Evolutionary conservation across 2,888 invertebrate genomes (phyloP), one percentile per base, ranked within the genome.

Genomic region (Rhopalosiphum nymphaeae): DNA sequence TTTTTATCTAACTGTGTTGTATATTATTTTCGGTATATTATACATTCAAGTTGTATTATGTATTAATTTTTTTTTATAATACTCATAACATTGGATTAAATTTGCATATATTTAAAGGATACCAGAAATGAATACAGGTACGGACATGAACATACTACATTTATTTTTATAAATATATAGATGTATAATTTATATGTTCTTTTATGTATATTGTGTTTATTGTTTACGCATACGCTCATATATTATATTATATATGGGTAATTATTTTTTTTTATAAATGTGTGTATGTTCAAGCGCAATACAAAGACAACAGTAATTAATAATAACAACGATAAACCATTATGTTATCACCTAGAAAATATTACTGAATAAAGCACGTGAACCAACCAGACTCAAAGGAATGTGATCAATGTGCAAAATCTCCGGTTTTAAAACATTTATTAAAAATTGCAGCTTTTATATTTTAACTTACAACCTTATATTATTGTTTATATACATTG

Each of bases 321-420:
- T 86, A 57, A 92, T 9, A 13, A 87, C 36, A 46, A 46, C 56
- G 57, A 91, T 86, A 86, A 91, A 91, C n/a, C 57, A 53, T 26
- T 67, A 46, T 78, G 86, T 87, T 86, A 86, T 92, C 57, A 26
- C 36, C 11, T 61, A 26, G 42, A 46, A 21, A 53, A 46, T 29
- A 49, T 56, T 85, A 36, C 49, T 57, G 26, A 56, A 85, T 42
- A 84, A 84, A 53, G 85, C 44, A 84, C 78, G 26, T 13, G 84
- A 91, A 91, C 56, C 36, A 46, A 61, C 46, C 36, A 87, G 57
- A 87, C 61, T 61, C 36, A 36, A 49, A 46, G 26, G 61, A 92
- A 92, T 87, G 92, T 16, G 61, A 91, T 36, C 78, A 49, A 91
- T 53, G 91, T 78, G 25, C 49, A 87, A 61, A 87, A 46, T 49